These are phyloP conservation scores for Sminthurides bifidus DNA, from an alignment of 1,140 invertebrate genomes.

Conservation along the genomic window DNA sequence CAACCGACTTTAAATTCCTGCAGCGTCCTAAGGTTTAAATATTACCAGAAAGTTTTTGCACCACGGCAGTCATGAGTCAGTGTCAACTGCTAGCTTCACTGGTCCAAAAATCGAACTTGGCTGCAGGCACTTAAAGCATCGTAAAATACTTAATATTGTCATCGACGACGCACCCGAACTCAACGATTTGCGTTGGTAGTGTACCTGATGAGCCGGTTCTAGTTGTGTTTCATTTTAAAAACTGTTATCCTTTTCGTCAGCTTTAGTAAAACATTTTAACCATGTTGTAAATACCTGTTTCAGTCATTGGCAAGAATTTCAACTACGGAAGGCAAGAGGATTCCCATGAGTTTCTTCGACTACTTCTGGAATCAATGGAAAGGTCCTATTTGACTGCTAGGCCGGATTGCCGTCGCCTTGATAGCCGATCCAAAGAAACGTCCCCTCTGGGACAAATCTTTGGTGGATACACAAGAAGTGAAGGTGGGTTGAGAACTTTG, in stretches of 20 bases:
- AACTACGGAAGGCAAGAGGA: constrained; percentile 87
- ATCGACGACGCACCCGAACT: too few relatives aligned
- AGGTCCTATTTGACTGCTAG: constrained; percentile 64
- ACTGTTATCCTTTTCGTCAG: background rate
- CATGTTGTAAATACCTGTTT: too few relatives aligned
- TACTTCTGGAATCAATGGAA: constrained; percentile 87
- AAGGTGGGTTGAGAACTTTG: constrained; percentile 42
- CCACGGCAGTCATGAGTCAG: too few relatives aligned
- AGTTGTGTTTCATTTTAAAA: background rate
- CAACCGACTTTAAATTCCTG: background rate
- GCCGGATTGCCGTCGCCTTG: constrained; percentile 53
- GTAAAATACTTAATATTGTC: too few relatives aligned
- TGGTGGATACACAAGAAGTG: constrained; percentile 85
- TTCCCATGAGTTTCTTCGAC: constrained; percentile 88
- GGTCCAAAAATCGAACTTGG: too few relatives aligned
- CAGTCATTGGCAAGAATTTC: constrained; percentile 75
- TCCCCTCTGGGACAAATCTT: constrained; percentile 92
- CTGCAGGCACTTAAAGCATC: too few relatives aligned
- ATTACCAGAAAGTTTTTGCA: background rate
- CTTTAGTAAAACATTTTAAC: background rate
- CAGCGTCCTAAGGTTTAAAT: background rate
- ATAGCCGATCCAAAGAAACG: constrained; percentile 85
- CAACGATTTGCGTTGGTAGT: background rate
- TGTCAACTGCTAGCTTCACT: too few relatives aligned
- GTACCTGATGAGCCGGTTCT: too few relatives aligned